Conservation (phyloP, 2,797 vertebrate species). For the Rhynchonycteris naso region DNA sequence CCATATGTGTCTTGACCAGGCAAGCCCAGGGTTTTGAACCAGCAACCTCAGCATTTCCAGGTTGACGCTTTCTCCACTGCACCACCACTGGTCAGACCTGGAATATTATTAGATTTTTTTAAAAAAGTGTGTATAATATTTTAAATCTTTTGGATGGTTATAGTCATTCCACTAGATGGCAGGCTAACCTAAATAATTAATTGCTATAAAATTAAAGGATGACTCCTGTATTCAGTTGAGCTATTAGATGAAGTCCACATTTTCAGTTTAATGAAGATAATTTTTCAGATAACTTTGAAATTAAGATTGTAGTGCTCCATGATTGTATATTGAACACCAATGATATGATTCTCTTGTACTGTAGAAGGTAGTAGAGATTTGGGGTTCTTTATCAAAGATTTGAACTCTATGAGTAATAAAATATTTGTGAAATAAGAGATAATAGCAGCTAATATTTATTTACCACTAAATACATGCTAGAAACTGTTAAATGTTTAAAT, state of each 20-base stretch:
- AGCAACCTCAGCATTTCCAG: no score
- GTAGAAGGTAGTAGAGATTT: background rate
- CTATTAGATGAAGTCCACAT: background rate
- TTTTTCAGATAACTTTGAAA: conserved; percentile 30
- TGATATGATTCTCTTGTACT: background rate
- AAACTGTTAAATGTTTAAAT: background rate
- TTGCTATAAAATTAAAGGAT: background rate
- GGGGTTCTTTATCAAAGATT: conserved; percentile 7
- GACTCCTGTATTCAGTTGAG: background rate
- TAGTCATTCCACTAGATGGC: conserved; percentile 82
- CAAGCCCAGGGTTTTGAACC: no score
- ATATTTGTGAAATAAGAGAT: background rate
- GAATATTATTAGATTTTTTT: background rate
- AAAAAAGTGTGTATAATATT: background rate
- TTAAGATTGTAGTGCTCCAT: background rate
- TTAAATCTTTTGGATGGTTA: conserved; percentile 58
- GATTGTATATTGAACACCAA: background rate
- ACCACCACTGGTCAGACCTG: no score
- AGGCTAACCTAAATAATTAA: conserved; percentile 65
- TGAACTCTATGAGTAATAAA: conserved; percentile 27
- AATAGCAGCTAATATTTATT: background rate
- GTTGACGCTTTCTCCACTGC: no score
- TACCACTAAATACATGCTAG: background rate
- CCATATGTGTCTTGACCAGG: no score
- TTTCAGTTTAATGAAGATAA: conserved; percentile 18